Base-by-base conservation (phyloP, 2,113 vertebrate species). In the Tetrax tetrax region DNA sequence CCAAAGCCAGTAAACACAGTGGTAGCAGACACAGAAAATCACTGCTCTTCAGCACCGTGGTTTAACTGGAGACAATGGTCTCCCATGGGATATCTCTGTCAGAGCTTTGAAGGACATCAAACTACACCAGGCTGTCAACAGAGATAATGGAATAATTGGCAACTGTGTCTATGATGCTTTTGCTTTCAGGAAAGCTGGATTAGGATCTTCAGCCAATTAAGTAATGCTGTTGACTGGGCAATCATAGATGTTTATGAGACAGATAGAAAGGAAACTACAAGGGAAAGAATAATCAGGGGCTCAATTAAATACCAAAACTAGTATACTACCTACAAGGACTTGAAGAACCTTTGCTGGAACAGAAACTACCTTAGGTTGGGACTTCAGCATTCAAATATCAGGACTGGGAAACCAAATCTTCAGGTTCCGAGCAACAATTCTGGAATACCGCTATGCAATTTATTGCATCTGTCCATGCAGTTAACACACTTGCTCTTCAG, bases 61-160 rank as follows among this genome's bases (percentile, higher is more conserved):
- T 82, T 93, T 91, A 92, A 87, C 83, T 76, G 50, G 53, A 90
- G 56, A 94, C 93, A 94, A 84, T 87, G 47, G 22, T 75, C 7
- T 96, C 96, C 92, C 90, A 41, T 64, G 88, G 86, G 96, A 89
- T 92, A 96, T 94, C 90, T 57, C 60, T 91, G 83, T 93, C 95
- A 96, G 88, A 89, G 86, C 89, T 95, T 84, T 95, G 95, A 97
- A 97, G 96, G 87, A 93, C 96, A 96, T 93, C 91, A 93, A 89
- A 94, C 87, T 95, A 95, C 37, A 91, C 74, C 48, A 89, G 48
- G 63, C 92, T 92, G 92, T 94, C 92, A 95, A 91, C 20, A 91
- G 77, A 87, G 94, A 95, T 96, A 97, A 96, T 96, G 87, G 91
- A 96, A 93, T 95, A 97, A 95, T 94, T 95, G 89, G 90, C 94